These are phyloP conservation scores for Anthopleura xanthogrammica DNA, from an alignment of 92 coral and sea anemone genomes.

Conservation along the genomic window DNA sequence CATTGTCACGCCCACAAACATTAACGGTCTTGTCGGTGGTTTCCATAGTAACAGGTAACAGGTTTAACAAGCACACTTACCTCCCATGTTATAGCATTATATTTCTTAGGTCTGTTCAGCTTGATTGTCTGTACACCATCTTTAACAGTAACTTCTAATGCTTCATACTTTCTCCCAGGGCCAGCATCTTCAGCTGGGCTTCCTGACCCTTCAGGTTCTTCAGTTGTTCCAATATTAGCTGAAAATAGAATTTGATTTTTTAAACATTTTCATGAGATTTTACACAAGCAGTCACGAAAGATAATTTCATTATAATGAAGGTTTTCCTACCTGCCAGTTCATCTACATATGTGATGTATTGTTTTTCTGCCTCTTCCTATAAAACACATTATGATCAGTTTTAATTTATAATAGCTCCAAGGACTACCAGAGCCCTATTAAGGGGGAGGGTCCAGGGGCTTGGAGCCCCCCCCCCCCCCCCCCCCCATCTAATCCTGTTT, in stretches of 20 bases:
- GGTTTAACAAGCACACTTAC: constrained; percentile 26
- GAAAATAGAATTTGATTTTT: neutral
- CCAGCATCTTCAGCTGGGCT: constrained; percentile 34
- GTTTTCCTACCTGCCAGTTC: constrained; percentile 59
- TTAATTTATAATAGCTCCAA: no score
- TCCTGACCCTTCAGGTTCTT: constrained; percentile 22
- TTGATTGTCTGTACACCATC: constrained; percentile 78
- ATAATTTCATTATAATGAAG: neutral
- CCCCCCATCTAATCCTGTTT: no score
- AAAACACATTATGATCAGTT: neutral
- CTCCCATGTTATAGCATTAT: constrained; percentile 92
- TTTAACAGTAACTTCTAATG: constrained; percentile 65
- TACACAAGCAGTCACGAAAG: no score
- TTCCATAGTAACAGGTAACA: no score
- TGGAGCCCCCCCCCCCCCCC: no score
- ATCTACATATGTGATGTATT: constrained; percentile 83
- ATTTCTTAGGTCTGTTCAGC: constrained; percentile 86
- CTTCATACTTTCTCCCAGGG: constrained; percentile 51
- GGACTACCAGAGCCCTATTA: no score
- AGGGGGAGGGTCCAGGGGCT: no score
- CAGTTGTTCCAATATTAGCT: constrained; percentile 38
- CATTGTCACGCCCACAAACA: no score
- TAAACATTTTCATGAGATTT: no score
- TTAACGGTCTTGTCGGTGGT: no score
- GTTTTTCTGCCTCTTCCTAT: constrained; percentile 89